Evolutionary conservation across 2,888 invertebrate genomes (phyloP).

Genomic region (Sesia bembeciformis): DNA sequence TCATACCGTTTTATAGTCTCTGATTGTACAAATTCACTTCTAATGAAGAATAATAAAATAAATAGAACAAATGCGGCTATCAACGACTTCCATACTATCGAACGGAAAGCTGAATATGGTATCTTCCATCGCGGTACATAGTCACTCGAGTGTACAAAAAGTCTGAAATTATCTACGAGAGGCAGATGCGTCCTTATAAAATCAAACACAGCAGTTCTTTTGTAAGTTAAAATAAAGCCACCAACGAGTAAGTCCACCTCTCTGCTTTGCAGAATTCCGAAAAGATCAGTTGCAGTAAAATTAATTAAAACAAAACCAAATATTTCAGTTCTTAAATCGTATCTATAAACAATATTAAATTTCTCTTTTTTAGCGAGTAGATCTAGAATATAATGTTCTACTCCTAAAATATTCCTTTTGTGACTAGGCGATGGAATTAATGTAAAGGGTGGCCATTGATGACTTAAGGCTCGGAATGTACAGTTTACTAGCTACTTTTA

Average conservation of each 20-base stretch:
- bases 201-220: constrained; percentile 4
- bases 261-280: constrained; percentile 4
- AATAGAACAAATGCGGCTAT: constrained; percentile 2
- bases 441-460: constrained; percentile 5
- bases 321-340: neutral
- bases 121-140: constrained; percentile 5
- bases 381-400: constrained; percentile 5
- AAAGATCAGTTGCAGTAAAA: constrained; percentile 2
- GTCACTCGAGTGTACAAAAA: constrained; percentile 1
- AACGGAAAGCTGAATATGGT: constrained; percentile 4
- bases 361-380: constrained; percentile 2
- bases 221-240: constrained; percentile 4
- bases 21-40: neutral
- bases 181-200: constrained; percentile 5
- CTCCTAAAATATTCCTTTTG: constrained; percentile 1
- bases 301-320: constrained; percentile 6
- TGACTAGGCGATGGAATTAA: neutral
- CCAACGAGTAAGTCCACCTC: constrained; percentile 7
- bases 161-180: constrained; percentile 4
- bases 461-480: constrained; percentile 3
- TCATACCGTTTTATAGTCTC: neutral
- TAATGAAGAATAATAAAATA: neutral
- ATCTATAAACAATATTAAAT: constrained; percentile 4
- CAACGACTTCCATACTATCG: constrained; percentile 4
- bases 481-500: constrained; percentile 4